phyloP scores from a whole-genome alignment of 1,140 invertebrate genomes.

The Trinorchestia longiramus region DNA sequence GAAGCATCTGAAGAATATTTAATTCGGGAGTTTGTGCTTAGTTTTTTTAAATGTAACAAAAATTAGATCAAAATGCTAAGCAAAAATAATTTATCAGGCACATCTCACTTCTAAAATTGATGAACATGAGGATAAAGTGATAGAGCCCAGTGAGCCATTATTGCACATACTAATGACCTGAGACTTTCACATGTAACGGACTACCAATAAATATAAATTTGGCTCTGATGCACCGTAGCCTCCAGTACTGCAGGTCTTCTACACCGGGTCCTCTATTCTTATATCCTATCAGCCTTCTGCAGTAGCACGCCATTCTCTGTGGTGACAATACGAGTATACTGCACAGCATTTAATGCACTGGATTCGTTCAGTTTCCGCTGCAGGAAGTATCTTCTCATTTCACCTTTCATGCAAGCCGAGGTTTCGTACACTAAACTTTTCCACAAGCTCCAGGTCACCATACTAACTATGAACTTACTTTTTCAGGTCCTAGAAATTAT shows the following conservation, averaged over 20 bases:
- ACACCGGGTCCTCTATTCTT: not conserved
- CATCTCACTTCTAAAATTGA: not conserved
- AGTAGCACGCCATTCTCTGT: no score
- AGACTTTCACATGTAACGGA: not conserved
- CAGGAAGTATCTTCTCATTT: not conserved
- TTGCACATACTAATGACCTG: not conserved
- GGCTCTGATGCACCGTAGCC: not conserved
- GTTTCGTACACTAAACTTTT: not conserved
- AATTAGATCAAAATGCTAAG: not conserved
- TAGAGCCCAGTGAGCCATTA: not conserved
- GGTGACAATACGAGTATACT: no score
- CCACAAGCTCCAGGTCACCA: not conserved
- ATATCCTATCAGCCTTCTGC: no score
- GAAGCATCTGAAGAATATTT: no score
- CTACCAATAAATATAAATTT: no score
- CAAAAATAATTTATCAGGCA: not conserved
- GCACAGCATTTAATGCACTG: not conserved
- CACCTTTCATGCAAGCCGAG: not conserved
- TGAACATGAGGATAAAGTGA: not conserved
- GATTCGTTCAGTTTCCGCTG: not conserved
- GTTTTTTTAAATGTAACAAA: not conserved
- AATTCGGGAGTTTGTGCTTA: not conserved
- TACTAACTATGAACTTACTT: not conserved
- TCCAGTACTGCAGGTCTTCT: not conserved
- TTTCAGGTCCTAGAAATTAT: not conserved